A percentile compares a stretch with the other conserved stretches of the same genome.
These are phyloP conservation scores for Eleginops maclovinus DNA, from an alignment of 2,113 vertebrate species.

Conservation along the genomic window DNA sequence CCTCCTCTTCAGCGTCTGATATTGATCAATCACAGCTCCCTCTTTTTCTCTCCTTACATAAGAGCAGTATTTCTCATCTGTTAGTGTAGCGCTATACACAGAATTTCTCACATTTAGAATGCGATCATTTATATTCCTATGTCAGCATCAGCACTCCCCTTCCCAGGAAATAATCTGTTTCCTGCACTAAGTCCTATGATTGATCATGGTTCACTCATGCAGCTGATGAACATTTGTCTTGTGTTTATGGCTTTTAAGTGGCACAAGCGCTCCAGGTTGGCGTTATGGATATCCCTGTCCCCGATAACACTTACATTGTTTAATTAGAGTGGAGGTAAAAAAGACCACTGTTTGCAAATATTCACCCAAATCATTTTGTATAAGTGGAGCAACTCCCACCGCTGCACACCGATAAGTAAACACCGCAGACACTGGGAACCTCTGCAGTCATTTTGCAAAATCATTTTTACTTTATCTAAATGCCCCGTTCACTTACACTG, in stretches of 20 bases:
- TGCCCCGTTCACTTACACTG: constrained; percentile 71
- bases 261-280: constrained; percentile 63
- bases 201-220: constrained; percentile 75
- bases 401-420: constrained; percentile 57
- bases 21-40: constrained; percentile 48
- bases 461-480: constrained; percentile 82
- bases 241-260: constrained; percentile 79
- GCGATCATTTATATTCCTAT: constrained; percentile 81
- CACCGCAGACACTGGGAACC: constrained; percentile 63
- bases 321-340: constrained; percentile 74
- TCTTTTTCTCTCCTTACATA: constrained; percentile 57
- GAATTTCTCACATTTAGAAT: constrained; percentile 78
- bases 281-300: constrained; percentile 79
- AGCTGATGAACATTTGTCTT: constrained; percentile 85
- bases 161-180: constrained; percentile 75
- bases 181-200: constrained; percentile 74
- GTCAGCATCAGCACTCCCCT: constrained; percentile 81
- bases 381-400: constrained; percentile 76
- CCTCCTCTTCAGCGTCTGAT: constrained; percentile 10
- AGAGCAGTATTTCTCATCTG: constrained; percentile 56
- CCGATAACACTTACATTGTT: constrained; percentile 74
- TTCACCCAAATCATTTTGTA: constrained; percentile 70
- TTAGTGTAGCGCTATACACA: constrained; percentile 57
- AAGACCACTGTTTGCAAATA: constrained; percentile 63
- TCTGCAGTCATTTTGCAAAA: constrained; percentile 69